A percentile compares a stretch with the other conserved stretches of the same genome.
Conservation (phyloP, 2,797 vertebrate genomes). For the Lateolabrax maculatus region DNA sequence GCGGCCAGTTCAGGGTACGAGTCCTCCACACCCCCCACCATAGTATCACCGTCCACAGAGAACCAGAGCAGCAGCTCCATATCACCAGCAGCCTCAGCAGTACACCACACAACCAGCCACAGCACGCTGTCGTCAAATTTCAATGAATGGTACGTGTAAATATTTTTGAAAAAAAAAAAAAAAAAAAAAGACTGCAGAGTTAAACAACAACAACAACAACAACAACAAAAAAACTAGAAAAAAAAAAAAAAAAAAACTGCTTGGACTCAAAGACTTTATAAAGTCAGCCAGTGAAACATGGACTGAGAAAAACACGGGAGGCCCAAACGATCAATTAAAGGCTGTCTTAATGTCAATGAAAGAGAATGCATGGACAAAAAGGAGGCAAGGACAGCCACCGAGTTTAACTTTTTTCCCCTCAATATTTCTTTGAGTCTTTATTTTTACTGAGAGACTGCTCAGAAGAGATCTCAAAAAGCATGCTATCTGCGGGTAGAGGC, state of each 20-base stretch:
- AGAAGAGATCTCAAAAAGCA: slow-evolving; percentile 87
- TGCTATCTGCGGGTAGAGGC: slow-evolving; percentile 90
- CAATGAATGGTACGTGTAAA: slow-evolving; percentile 99
- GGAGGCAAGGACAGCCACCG: slow-evolving; percentile 87
- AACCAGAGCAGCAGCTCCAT: slow-evolving; percentile 97
- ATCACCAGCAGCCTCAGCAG: slow-evolving; percentile 96
- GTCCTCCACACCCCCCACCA: slow-evolving; percentile 98
- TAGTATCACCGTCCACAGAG: slow-evolving; percentile 98
- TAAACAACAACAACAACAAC: too few species aligned
- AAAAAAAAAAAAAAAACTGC: slow-evolving; percentile 84
- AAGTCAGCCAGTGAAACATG: slow-evolving; percentile 87
- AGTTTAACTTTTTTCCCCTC: slow-evolving; percentile 66
- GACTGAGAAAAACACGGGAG: slow-evolving; percentile 86
- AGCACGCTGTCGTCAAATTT: slow-evolving; percentile 99
- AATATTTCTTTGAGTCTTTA: slow-evolving; percentile 79
- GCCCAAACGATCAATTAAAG: slow-evolving; percentile 78
- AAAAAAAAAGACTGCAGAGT: slow-evolving; percentile 90
- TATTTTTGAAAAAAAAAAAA: slow-evolving; percentile 83
- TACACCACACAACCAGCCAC: slow-evolving; percentile 98
- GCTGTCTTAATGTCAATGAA: slow-evolving; percentile 82
- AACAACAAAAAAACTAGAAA: slow-evolving; percentile 82
- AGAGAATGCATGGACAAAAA: slow-evolving; percentile 88
- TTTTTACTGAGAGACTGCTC: slow-evolving; percentile 89
- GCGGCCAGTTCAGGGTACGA: slow-evolving; percentile 99
- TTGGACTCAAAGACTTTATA: slow-evolving; percentile 87